Base-by-base conservation (phyloP, 2,888 invertebrate species). In the Acronicta psi region DNA sequence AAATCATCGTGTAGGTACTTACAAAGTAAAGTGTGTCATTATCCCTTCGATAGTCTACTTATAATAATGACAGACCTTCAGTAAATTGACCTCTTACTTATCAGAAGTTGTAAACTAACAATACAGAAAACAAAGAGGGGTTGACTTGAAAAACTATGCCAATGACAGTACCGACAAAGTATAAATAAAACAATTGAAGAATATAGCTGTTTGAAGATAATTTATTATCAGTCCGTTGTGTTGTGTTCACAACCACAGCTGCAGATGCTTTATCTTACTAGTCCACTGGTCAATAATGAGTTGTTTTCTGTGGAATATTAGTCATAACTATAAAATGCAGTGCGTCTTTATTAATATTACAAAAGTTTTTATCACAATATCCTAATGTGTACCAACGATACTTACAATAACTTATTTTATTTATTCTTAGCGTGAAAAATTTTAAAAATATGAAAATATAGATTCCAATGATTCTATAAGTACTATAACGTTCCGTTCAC, bases 211-310 rank as follows among this genome's bases (percentile, higher is more conserved):
- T 44, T 31, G 41, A 67, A 62, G 71, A 68, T 64, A 73, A 70
- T 62, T 55, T 40, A 54, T 62, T 76, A 73, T 73, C 65, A 49
- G 43, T 31, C 13, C 34, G 40, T 38, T 46, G 57, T n/a, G n/a
- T n/a, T n/a, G n/a, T n/a, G n/a, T 58, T 34, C 57, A 50, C 36
- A 57, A 45, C 17, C 40, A 44, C 73, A 58, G 57, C 57, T 51
- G 44, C 49, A 34, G 17, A 56, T 37, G 55, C 46, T 55, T 73
- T 76, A 73, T 73, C 77, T 59, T 65, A 73, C 37, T 61, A 44
- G 62, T 52, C 13, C 59, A 73, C 41, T 55, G 45, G 44, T 36
- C 47, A 46, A 60, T 54, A 53, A 43, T 44, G 36, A 54, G 43
- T 69, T 53, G 53, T 67, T 62, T 53, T 67, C 52, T 72, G 37